These are phyloP conservation scores for Enteromius treurensis DNA, from an alignment of 2,797 vertebrate genomes.

Conservation along the genomic window DNA sequence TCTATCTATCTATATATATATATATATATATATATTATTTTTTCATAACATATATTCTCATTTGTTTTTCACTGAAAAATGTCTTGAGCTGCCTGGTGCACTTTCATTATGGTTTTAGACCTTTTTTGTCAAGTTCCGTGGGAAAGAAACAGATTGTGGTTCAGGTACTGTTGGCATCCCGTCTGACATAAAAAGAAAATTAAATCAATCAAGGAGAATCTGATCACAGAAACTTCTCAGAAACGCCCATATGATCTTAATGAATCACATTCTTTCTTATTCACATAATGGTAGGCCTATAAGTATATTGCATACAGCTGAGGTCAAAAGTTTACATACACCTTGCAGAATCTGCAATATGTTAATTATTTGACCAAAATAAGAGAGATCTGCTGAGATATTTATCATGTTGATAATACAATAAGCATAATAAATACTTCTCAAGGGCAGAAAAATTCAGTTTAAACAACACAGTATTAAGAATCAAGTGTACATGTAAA, in stretches of 20 bases:
- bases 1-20: background rate
- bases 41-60: background rate
- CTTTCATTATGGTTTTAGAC: constrained; percentile 21
- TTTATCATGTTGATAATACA: no score
- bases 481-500: no score
- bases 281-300: background rate
- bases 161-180: background rate
- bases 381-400: no score
- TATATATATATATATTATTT: background rate
- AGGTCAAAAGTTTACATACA: background rate
- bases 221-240: background rate
- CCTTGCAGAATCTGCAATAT: background rate
- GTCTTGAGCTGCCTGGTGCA: background rate
- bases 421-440: no score
- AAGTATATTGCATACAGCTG: background rate
- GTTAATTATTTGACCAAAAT: background rate
- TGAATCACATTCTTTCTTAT: background rate
- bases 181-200: background rate
- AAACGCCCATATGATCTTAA: background rate
- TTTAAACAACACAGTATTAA: no score
- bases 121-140: background rate
- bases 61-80: background rate
- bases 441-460: no score
- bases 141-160: constrained; percentile 2
- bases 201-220: constrained; percentile 10